These are phyloP conservation scores for Hirtodrosophila trivittata DNA, from an alignment of 2,888 invertebrate species.

Conservation along the genomic window DNA sequence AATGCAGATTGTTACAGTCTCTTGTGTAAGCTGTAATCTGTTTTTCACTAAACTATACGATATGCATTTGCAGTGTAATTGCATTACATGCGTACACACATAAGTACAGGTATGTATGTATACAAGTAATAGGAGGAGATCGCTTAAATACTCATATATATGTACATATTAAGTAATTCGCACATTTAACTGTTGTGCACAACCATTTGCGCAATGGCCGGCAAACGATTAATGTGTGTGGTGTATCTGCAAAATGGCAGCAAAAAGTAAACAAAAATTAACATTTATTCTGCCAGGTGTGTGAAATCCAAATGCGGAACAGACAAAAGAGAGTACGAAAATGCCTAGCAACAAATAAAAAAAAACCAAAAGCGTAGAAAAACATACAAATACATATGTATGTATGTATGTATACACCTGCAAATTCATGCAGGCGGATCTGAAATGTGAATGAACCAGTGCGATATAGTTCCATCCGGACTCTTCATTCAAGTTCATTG, in stretches of 20 bases:
- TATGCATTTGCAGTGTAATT: too few relatives aligned
- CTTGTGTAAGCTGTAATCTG: too few relatives aligned
- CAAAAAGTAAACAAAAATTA: conserved; percentile 63
- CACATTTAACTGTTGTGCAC: not conserved
- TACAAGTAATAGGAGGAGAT: too few relatives aligned
- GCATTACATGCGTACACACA: too few relatives aligned
- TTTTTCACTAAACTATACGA: too few relatives aligned
- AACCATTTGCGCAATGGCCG: conserved; percentile 34
- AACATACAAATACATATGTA: not conserved
- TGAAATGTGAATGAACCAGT: too few relatives aligned
- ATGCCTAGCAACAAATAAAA: conserved; percentile 1
- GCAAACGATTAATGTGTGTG: conserved; percentile 16
- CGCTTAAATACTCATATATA: too few relatives aligned
- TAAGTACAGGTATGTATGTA: too few relatives aligned
- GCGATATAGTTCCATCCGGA: too few relatives aligned
- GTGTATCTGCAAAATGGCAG: conserved; percentile 37
- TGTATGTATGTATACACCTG: not conserved
- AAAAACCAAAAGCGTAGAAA: not conserved
- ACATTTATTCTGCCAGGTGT: conserved; percentile 58
- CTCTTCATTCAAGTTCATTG: too few relatives aligned
- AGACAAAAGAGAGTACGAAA: not conserved
- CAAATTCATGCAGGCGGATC: not conserved
- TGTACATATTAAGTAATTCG: not conserved
- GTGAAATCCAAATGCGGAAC: conserved; percentile 40
- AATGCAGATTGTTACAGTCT: not conserved